Evolutionary conservation across 2,797 vertebrate species (phyloP).

Genomic region (Echiichthys vipera): DNA sequence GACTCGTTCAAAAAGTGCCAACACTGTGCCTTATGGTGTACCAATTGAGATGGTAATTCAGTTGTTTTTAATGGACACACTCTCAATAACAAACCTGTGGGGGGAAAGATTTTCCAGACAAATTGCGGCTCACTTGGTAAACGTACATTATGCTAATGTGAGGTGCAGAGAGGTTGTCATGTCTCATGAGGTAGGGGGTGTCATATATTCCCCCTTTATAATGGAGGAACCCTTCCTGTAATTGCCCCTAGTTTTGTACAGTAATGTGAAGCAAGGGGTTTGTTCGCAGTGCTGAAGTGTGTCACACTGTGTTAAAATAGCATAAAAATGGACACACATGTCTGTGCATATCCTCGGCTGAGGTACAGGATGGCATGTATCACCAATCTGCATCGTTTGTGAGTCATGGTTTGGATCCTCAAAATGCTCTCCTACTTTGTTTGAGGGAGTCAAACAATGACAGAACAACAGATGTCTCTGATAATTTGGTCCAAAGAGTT

Average conservation of each 20-base stretch:
- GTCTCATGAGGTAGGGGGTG: conserved; percentile 59
- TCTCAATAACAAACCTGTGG: conserved; percentile 80
- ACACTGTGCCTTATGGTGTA: conserved; percentile 64
- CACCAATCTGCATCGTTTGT: conserved; percentile 41
- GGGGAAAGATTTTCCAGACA: conserved; percentile 76
- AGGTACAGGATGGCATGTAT: conserved; percentile 22
- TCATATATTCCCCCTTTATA: conserved; percentile 58
- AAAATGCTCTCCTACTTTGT: conserved; percentile 22
- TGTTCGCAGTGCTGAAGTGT: conserved; percentile 36
- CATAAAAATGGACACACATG: conserved; percentile 27
- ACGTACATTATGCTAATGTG: conserved; percentile 81
- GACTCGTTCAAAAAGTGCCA: conserved; percentile 78
- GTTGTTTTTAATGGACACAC: conserved; percentile 82
- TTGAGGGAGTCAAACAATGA: conserved; percentile 34
- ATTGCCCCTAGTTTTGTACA: conserved; percentile 67
- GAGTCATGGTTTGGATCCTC: conserved; percentile 42
- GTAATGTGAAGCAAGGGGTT: conserved; percentile 60
- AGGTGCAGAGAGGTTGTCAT: conserved; percentile 62
- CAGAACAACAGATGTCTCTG: conserved; percentile 53
- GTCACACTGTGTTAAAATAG: conserved; percentile 54
- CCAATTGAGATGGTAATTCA: conserved; percentile 84
- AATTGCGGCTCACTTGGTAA: conserved; percentile 77
- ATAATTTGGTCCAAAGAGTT: conserved; percentile 28
- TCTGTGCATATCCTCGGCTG: conserved; percentile 18
- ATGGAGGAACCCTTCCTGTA: conserved; percentile 63